Percentiles rank a stretch among this genome's conserved stretches.
Conservation (phyloP, 2,113 vertebrate species). For the Diphyllodes magnificus region DNA sequence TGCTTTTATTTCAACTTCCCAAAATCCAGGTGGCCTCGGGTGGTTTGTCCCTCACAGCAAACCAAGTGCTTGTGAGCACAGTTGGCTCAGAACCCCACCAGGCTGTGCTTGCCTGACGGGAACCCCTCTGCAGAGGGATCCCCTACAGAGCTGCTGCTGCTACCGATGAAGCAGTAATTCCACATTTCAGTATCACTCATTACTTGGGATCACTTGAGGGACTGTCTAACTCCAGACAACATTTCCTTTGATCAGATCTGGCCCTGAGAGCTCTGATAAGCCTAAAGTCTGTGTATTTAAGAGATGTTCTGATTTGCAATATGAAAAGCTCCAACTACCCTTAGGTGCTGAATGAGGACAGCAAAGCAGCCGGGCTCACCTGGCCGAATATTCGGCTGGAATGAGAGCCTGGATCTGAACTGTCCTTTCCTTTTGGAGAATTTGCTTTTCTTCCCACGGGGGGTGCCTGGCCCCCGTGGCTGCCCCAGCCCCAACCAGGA, state of each 20-base stretch:
- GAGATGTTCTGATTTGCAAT: accelerated
- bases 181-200: neutral
- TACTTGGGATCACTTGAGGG: neutral
- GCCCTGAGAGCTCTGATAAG: neutral
- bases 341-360: neutral
- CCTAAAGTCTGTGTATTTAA: neutral
- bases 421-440: neutral
- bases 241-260: neutral
- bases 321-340: neutral
- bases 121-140: neutral
- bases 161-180: neutral
- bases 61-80: too few relatives aligned
- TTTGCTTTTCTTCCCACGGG: neutral
- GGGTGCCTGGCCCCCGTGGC: neutral
- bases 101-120: neutral
- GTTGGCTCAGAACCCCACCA: neutral
- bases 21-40: neutral
- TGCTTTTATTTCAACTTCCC: neutral
- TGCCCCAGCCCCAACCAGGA: neutral
- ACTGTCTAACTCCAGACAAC: neutral
- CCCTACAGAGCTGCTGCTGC: neutral
- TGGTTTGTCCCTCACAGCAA: neutral
- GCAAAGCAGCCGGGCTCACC: neutral
- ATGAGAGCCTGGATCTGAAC: neutral
- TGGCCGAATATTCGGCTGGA: neutral